Evolutionary conservation across 2,888 invertebrate genomes (phyloP), one percentile per base, ranked within the genome.

Genomic region (Diaphora mendica): DNA sequence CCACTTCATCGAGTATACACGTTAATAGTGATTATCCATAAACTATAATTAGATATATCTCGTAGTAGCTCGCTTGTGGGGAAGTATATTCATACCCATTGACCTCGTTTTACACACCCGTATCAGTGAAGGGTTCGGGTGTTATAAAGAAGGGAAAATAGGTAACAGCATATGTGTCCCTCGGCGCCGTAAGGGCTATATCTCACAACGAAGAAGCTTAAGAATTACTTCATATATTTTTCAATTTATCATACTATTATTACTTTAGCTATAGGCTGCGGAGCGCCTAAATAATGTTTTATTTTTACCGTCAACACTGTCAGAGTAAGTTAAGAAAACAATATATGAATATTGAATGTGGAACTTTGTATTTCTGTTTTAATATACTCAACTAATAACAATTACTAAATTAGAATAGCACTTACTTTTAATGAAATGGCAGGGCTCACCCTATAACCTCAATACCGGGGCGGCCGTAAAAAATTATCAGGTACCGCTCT

Each of bases 31-130:
- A 51, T 70, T 59, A 73, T 75, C 76, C 72, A 76, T 82, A 74
- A 80, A 82, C 73, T 76, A 78, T 81, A 82, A 83, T 82, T 80
- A 80, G 77, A 48, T 76, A 62, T 62, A 71, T 69, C 70, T n/a
- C 55, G 55, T 59, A 59, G 55, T 59, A 59, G 64, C 72, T 78
- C 78, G 80, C 71, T 73, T 76, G 75, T 78, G 72, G 74, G 74
- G 73, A 68, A 72, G 59, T 71, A 76, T 68, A 65, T 72, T 68
- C 74, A 71, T 75, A 70, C 76, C 79, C 73, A 64, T 74, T 85
- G 84, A 84, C 84, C 85, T 85, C 79, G 75, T 80, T 84, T 75
- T 42, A 78, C 67, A 74, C 73, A 76, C 76, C 68, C 71, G 76
- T 77, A 70, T 76, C 71, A 70, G 72, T 68, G 79, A 26, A 79